Percentiles rank a stretch among this genome's conserved stretches.
Evolutionary conservation across 2,113 vertebrate genomes (phyloP).

Genomic region (Connochaetes taurinus): DNA sequence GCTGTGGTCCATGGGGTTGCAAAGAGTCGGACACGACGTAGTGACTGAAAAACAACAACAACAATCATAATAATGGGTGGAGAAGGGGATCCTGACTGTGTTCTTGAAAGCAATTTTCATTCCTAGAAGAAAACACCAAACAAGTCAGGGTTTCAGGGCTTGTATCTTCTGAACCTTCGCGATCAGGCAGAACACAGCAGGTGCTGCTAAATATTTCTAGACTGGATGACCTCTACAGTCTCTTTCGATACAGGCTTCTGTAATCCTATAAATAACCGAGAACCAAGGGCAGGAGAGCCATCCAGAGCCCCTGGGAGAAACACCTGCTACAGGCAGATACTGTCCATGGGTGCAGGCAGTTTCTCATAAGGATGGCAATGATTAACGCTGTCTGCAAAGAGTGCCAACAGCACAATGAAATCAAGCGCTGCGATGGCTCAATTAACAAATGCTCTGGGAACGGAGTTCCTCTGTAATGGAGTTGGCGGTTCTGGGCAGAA

Average conservation of each 20-base stretch:
- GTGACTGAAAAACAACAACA: not conserved
- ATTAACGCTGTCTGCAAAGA: not conserved
- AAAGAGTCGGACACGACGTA: fast-evolving
- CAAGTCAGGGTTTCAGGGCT: not conserved
- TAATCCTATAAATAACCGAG: conserved; percentile 14
- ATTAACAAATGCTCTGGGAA: not conserved
- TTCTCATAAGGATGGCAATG: not conserved
- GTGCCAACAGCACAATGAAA: not conserved
- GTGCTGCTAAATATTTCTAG: not conserved
- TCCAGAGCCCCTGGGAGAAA: not conserved
- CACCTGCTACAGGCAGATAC: not conserved
- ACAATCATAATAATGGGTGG: not conserved
- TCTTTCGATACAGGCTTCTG: not conserved
- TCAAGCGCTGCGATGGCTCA: not conserved
- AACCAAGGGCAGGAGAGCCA: conserved; percentile 15
- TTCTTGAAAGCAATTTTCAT: not conserved
- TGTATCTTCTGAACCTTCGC: not conserved
- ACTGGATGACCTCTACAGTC: not conserved
- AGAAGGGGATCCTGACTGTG: not conserved
- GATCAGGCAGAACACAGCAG: not conserved
- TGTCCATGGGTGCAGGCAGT: not conserved
- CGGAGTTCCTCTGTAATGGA: not conserved
- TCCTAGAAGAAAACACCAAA: not conserved
- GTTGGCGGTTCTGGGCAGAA: not conserved
- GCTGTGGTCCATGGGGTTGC: not conserved